These are phyloP conservation scores for Microctonus hyperodae DNA, from an alignment of 2,888 invertebrate species.

Conservation along the genomic window DNA sequence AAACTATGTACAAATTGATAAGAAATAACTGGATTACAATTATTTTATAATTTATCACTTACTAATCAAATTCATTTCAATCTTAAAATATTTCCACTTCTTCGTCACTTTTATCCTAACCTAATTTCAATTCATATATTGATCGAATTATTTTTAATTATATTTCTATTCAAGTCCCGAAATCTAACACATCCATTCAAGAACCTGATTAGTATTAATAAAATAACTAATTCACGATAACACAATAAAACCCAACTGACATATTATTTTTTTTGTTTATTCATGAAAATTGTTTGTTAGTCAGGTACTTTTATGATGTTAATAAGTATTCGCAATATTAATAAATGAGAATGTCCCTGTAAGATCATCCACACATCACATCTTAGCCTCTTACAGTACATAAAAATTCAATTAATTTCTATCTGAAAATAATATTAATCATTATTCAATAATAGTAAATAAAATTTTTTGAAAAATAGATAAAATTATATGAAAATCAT, in stretches of 20 bases:
- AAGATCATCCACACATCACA: slow-evolving; percentile 6
- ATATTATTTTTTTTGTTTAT: not conserved
- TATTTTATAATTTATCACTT: too few relatives aligned
- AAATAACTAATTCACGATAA: slow-evolving; percentile 18
- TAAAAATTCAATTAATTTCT: not conserved
- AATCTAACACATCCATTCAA: too few relatives aligned
- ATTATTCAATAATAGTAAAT: not conserved
- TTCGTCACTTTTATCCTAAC: too few relatives aligned
- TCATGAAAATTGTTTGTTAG: slow-evolving; percentile 6
- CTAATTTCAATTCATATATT: too few relatives aligned
- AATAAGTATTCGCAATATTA: slow-evolving; percentile 14
- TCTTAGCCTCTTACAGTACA: slow-evolving; percentile 8
- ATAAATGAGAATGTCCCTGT: slow-evolving; percentile 18
- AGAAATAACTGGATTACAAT: too few relatives aligned
- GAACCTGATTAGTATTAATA: not conserved
- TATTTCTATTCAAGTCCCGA: too few relatives aligned
- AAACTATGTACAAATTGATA: too few relatives aligned
- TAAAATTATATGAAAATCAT: slow-evolving; percentile 1
- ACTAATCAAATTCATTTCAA: too few relatives aligned
- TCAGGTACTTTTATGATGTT: slow-evolving; percentile 25
- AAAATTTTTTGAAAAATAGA: not conserved
- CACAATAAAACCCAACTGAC: not conserved
- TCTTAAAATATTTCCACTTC: too few relatives aligned
- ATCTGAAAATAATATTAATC: not conserved
- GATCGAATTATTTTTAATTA: too few relatives aligned